These are phyloP conservation scores for Xiphophorus couchianus DNA, from an alignment of 2,113 vertebrate species.

Conservation along the genomic window DNA sequence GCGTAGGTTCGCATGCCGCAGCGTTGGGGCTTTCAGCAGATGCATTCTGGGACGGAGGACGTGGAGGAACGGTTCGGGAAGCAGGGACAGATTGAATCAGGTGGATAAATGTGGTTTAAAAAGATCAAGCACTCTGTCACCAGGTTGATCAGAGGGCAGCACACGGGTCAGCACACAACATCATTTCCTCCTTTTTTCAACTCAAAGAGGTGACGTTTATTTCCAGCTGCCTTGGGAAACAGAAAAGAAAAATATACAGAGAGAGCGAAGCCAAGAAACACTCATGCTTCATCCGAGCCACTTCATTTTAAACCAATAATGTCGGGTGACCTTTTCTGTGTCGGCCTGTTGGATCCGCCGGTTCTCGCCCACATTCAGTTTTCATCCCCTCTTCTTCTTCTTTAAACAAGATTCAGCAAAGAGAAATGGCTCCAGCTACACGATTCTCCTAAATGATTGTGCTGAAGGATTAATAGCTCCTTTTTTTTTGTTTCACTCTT, in stretches of 20 bases:
- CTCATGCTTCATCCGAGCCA: not conserved
- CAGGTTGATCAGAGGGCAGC: conserved; percentile 1
- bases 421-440: too few species aligned
- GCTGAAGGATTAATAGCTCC: too few species aligned
- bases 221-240: not conserved
- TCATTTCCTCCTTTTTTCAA: not conserved
- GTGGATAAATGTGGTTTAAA: conserved; percentile 9
- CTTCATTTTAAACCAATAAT: not conserved
- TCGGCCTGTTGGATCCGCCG: not conserved
- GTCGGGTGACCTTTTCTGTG: not conserved
- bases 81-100: not conserved
- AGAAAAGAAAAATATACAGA: not conserved
- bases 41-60: too few species aligned
- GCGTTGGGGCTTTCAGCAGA: not conserved
- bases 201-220: not conserved
- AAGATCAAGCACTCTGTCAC: conserved; percentile 16
- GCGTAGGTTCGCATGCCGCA: conserved; percentile 4
- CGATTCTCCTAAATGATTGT: too few species aligned
- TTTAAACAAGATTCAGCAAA: not conserved
- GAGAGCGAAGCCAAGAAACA: not conserved
- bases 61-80: not conserved
- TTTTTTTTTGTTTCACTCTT: too few species aligned
- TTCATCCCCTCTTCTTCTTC: not conserved
- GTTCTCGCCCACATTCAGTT: not conserved
- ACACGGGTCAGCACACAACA: not conserved